Base-by-base conservation (phyloP, 2,888 invertebrate genomes). In the Coronaproctus castanopsis region DNA sequence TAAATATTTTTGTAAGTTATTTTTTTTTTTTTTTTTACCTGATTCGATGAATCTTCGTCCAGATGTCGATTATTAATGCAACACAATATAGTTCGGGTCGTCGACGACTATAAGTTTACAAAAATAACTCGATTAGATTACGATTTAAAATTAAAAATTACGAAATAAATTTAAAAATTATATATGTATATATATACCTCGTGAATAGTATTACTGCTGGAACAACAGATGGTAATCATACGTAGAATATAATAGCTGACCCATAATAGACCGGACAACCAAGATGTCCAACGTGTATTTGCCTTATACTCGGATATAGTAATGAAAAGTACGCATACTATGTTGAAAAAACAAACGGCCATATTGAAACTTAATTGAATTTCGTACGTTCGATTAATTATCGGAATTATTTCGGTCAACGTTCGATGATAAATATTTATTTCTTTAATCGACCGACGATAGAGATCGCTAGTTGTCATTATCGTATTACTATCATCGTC, bases 331-430 rank as follows among this genome's bases (percentile, higher is more conserved):
- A 57, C 62, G 54, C 61, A 61, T 18, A 62, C 57, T 19, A 61
- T 59, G 54, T 59, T 62, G 56, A 62, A 62, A 57, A 62, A 57
- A 51, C 61, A 59, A 23, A 61, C 59, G 18, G 49, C 23, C 18
- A 58, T 14, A 48, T 62, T 62, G 8, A 58, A 49, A 48, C 59
- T 14, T 3, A 62, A 48, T n/a, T 61, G 62, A 18, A 55, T 61
- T 24, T 61, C 53, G 53, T 57, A 60, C 22, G 49, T 21, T 21
- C 22, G 48, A 8, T 22, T 54, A 10, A 54, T 54, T 10, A 22
- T 21, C 19, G 50, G 19, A 49, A 58, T 50, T 5, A 24, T 19
- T 18, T 50, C 58, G 54, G 54, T 48, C 1, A 58, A 54, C 18
- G 21, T 54, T 14, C 10, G 3, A 23, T 58, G 58, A 14, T 19